Conservation (phyloP, 2,113 vertebrate species). For the Ammodytes dubius region DNA sequence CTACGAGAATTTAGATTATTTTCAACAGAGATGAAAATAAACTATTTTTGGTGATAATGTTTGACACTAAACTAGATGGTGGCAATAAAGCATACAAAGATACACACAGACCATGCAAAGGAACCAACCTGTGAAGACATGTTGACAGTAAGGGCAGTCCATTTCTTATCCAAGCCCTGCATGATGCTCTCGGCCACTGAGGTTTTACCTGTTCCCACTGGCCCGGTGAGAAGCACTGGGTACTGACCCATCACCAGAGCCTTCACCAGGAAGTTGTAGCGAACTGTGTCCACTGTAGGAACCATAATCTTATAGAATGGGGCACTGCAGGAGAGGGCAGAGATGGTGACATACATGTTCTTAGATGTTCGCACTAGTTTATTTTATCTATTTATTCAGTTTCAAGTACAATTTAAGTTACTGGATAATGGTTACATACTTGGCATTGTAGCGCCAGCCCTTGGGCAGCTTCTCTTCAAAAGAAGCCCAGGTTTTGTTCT, state of each 20-base stretch:
- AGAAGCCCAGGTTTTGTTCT: conserved; percentile 88
- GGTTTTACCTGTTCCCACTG: conserved; percentile 92
- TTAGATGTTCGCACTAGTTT: background rate
- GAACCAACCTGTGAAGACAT: conserved; percentile 91
- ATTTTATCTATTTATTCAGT: background rate
- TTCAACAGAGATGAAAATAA: background rate
- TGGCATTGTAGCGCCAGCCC: conserved; percentile 87
- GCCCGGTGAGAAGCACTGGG: conserved; percentile 89
- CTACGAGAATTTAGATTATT: background rate
- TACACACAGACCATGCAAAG: background rate
- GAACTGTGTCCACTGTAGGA: conserved; percentile 90
- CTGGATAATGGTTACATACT: conserved; percentile 78
- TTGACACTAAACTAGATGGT: too few species aligned
- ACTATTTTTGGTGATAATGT: background rate
- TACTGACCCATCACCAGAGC: conserved; percentile 85
- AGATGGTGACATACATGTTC: background rate
- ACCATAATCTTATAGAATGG: conserved; percentile 94
- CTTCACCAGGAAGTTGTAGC: conserved; percentile 89
- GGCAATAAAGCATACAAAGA: background rate
- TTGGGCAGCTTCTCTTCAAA: conserved; percentile 91
- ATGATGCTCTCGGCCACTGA: conserved; percentile 89
- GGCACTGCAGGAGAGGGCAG: conserved; percentile 71
- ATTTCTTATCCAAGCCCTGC: conserved; percentile 86
- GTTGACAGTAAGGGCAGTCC: conserved; percentile 89
- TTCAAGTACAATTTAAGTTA: background rate